Base-by-base conservation (phyloP, 2,888 invertebrate genomes). In the Acanthoscelides obtectus region DNA sequence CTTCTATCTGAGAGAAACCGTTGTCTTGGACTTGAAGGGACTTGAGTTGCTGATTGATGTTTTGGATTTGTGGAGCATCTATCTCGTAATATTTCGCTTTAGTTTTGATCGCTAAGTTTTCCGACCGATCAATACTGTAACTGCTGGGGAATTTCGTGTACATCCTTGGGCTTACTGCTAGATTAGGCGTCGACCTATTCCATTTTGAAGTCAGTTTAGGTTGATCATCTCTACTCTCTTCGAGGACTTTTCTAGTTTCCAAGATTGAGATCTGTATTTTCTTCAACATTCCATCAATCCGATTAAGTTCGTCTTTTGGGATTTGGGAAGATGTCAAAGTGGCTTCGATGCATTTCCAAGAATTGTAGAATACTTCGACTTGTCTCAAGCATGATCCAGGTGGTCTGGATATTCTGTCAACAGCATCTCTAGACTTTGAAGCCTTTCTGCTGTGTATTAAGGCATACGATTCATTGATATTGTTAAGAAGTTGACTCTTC, bases 1-100 rank as follows among this genome's bases (percentile, higher is more conserved):
- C 76, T 67, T 79, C 76, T 21, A 79, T 75, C 72, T 73, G 73
- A 0, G 78, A 77, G 68, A 78, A 78, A 1, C 75, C 67, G 27
- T 71, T 71, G 8, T 73, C 72, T 25, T 68, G 22, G 12, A 21
- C 21, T 20, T 64, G 21, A 22, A 64, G 69, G 19, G 17, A 21
- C 21, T 64, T 64, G 8, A 22, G 20, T 22, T 21, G 20, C 5
- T 64, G 45, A 12, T 69, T 63, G 20, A 64, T 71, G 27, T 72
- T 70, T 69, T 69, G 70, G 22, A 76, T 22, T 70, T 77, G 71
- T 12, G 75, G 75, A 12, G 72, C 71, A n/a, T 75, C 72, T 0
- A 76, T 6, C 65, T 76, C 70, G 65, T 76, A 77, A 64, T 75
- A 65, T 67, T 73, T 75, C 3, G 72, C 76, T 72, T 70, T 75